Evolutionary conservation across 2,888 invertebrate species (phyloP).

Genomic region (Ormia ochracea): DNA sequence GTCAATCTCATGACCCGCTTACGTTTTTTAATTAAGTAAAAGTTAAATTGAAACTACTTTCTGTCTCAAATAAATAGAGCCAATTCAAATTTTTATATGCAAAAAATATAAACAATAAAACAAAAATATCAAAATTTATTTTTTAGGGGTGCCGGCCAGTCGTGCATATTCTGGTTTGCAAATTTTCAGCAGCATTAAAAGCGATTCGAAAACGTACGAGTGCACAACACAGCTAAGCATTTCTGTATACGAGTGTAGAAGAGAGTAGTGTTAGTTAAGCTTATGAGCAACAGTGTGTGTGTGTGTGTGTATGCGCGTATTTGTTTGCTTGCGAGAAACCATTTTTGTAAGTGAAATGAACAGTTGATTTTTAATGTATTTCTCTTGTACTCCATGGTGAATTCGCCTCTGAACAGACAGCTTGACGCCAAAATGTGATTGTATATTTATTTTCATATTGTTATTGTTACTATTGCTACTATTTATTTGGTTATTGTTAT

Average conservation of each 20-base stretch:
- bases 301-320: not conserved
- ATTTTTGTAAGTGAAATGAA: conserved; percentile 7
- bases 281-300: not conserved
- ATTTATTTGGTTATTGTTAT: conserved; percentile 12
- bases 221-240: too few relatives aligned
- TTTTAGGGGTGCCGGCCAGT: too few relatives aligned
- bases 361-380: conserved; percentile 23
- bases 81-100: too few relatives aligned
- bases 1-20: too few relatives aligned
- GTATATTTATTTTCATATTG: conserved; percentile 22
- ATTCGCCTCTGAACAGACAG: conserved; percentile 55
- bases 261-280: not conserved
- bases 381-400: conserved; percentile 25
- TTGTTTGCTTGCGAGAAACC: not conserved
- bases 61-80: too few relatives aligned
- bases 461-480: not conserved
- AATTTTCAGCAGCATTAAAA: too few relatives aligned
- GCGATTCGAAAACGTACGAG: too few relatives aligned
- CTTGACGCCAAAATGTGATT: conserved; percentile 56
- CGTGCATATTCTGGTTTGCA: conserved; percentile 14
- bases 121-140: too few relatives aligned
- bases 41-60: too few relatives aligned
- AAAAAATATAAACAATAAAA: too few relatives aligned
- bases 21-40: too few relatives aligned
- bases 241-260: too few relatives aligned